These are phyloP conservation scores for Hemicrepidius hirtus DNA, from an alignment of 2,888 invertebrate genomes.

Conservation along the genomic window DNA sequence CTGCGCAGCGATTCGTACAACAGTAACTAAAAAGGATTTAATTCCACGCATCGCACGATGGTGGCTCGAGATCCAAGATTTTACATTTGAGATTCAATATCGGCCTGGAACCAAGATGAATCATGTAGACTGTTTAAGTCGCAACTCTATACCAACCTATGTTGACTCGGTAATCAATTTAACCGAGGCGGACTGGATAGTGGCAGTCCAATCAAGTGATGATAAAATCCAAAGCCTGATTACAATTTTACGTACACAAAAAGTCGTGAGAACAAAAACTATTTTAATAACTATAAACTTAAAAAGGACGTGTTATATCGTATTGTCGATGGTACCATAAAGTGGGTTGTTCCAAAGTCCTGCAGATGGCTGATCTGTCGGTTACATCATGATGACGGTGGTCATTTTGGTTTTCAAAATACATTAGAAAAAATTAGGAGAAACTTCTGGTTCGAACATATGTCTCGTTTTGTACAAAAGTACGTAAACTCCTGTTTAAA, in stretches of 20 bases:
- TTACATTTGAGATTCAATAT: constrained; percentile 60
- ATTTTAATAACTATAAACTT: neutral
- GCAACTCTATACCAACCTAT: constrained; percentile 11
- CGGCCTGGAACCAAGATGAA: constrained; percentile 60
- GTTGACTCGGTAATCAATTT: neutral
- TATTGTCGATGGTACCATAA: neutral
- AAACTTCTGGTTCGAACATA: neutral
- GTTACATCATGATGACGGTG: neutral
- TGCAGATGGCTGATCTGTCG: neutral
- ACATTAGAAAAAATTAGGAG: neutral
- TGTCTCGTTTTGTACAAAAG: neutral
- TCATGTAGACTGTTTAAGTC: constrained; percentile 61
- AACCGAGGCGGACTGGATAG: neutral
- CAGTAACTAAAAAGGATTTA: constrained; percentile 56
- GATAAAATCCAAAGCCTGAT: neutral
- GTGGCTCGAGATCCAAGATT: constrained; percentile 63
- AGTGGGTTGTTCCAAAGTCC: neutral
- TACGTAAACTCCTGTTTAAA: neutral
- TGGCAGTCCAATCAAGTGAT: neutral
- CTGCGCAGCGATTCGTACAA: constrained; percentile 55
- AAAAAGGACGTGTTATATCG: neutral
- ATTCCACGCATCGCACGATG: constrained; percentile 62
- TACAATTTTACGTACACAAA: neutral
- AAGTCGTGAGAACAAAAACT: neutral
- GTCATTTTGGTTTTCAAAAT: neutral